Base-by-base conservation (phyloP, 2,113 vertebrate genomes). In the Dipodomys spectabilis region DNA sequence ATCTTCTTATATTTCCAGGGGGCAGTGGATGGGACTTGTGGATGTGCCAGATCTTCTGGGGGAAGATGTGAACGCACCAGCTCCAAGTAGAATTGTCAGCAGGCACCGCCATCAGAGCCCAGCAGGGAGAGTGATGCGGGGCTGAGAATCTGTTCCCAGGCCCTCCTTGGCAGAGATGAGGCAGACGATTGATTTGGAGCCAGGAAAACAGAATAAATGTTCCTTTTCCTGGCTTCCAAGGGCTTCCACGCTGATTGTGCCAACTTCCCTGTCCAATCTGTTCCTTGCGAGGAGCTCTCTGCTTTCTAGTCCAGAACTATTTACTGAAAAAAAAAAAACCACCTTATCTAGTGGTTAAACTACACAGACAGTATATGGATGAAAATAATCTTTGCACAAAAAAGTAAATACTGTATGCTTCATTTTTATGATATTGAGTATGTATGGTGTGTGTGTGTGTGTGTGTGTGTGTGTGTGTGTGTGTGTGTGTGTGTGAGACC, bases 81-180 rank as follows among this genome's bases (percentile, higher is more conserved):
- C 13, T 72, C 84, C 67, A 65, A 27, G 45, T 19, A 74, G 83
- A 77, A 35, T 53, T 96, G 94, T 85, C 94, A 89, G 1, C 20
- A 39, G 92, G 88, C 82, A 32, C 25, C 3, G 1, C 57, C 73
- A 81, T 78, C 91, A 74, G 23, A 28, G 93, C 93, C n/a, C 83
- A 81, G 64, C 44, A 22, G 84, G 73, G n/a, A 67, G 45, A 28
- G 44, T 30, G 39, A 64, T n/a, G 28, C 64, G 44, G 71, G 0
- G n/a, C 80, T 53, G 67, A 95, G 83, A 88, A 72, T 32, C 12
- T 32, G 72, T 28, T 89, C 45, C 53, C 64, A 35, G 93, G 6
- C 72, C 82, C n/a, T 92, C 62, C 39, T 72, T 57, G 16, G 77
- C 84, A 93, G 81, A 83, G 88, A 86, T 4, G 64, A 75, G 86